Evolutionary conservation across 2,797 vertebrate species (phyloP), one percentile per base, ranked within the genome.

Genomic region (Limosa lapponica): DNA sequence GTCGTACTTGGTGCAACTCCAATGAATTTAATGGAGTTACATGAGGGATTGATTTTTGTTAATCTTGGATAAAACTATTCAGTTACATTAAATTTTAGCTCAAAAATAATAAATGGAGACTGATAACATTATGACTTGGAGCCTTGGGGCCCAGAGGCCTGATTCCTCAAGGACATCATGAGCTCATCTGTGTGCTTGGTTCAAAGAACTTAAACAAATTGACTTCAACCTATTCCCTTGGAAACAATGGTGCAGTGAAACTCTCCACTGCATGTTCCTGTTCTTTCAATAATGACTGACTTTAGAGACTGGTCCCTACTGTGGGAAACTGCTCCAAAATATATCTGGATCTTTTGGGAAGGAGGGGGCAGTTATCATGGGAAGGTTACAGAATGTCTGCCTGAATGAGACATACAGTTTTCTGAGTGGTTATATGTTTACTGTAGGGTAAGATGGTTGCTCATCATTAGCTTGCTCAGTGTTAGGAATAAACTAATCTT

Each of bases 31-130:
- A 81, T 83, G 54, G 75, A 51, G 46, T 82, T 78, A 69, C 75
- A 69, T 71, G 65, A 74, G 69, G 51, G 73, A 90, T 23, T 39
- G 80, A 55, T 89, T 93, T 94, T 74, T 87, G 71, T 94, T 94
- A 87, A 92, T 96, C 69, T 91, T 93, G 89, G 82, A 91, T 81
- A 66, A 90, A 83, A 46, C 27, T 79, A 18, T 70, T n/a, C 36
- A 41, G 48, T 72, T 62, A 84, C 77, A 66, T 66, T 79, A 91
- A 44, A 75, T 44, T 83, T 83, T 62, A 91, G 36, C 70, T 70
- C 30, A 88, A 79, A 89, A 89, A 70, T 79, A 96, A 88, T 88
- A 93, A 82, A 94, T 28, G 11, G 24, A 58, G 49, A 79, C 55
- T 46, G 43, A 69, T 69, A 90, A 62, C 59, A 46, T 5, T 66